Evolutionary conservation across 1,140 invertebrate genomes (phyloP), one percentile per base, ranked within the genome.

Genomic region (Polyergus mexicanus): DNA sequence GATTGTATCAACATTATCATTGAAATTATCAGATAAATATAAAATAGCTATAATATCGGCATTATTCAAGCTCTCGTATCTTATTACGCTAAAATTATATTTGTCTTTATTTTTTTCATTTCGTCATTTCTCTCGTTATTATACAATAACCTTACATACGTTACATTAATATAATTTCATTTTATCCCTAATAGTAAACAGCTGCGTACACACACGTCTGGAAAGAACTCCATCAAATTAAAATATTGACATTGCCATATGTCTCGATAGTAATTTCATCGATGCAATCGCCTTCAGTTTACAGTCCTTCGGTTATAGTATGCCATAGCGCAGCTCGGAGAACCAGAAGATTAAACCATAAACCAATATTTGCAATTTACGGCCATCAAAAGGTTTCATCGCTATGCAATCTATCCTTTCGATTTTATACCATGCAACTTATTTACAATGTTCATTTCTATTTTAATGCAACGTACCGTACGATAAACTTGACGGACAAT

Each of bases 291-390:
- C 63, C 76, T 80, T 80, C 16, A 19, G 78, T 83, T 83, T 83
- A 60, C 68, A 72, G 28, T 81, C 22, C 54, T 51, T 28, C n/a
- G 28, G 35, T 62, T 32, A 60, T 63, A 74, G 13, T 19, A 38
- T 32, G 41, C 19, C 41, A 13, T 66, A 58, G 51, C 13, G 41
- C 2, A 32, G 19, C 7, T 32, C 13, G 68, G 1, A 56, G 60
- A 83, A 83, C 2, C 28, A n/a, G 41, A 3, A n/a, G 54, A 83
- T 83, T 74, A 72, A 58, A 83, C 38, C 2, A 13, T 22, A 62
- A 38, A 81, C 2, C 54, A 74, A 47, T 83, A 83, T 83, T 83
- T 83, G 28, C 54, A 74, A 83, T 60, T 83, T 62, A 83, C 38
- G 10, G n/a, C n/a, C 8, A 72, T 83, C 69, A 47, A 74, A 83